Conservation (phyloP, 2,113 vertebrate species). For the Mormoops blainvillei region DNA sequence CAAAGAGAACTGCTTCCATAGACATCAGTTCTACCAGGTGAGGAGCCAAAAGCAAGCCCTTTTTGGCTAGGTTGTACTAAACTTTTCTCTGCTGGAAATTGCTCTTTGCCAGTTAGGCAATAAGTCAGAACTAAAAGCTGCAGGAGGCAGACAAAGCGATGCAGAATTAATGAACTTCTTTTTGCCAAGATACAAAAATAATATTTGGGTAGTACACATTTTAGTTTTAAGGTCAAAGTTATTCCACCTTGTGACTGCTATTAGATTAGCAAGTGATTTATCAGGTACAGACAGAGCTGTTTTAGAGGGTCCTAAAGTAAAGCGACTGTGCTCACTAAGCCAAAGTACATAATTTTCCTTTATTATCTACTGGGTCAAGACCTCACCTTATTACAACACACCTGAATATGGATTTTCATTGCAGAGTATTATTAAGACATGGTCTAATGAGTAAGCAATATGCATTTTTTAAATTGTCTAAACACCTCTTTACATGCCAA, state of each 20-base stretch:
- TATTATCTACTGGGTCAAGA: neutral
- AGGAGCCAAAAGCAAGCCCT: slow-evolving; percentile 50
- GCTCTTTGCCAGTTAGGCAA: slow-evolving; percentile 41
- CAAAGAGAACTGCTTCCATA: neutral
- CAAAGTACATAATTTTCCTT: neutral
- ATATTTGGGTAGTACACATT: slow-evolving; percentile 57
- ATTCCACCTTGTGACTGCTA: slow-evolving; percentile 34
- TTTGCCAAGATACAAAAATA: slow-evolving; percentile 70
- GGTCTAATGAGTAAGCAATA: slow-evolving; percentile 78
- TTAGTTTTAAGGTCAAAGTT: slow-evolving; percentile 62
- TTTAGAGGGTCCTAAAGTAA: neutral
- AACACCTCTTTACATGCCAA: slow-evolving; percentile 78
- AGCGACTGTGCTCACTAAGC: neutral
- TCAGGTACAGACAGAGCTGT: slow-evolving; percentile 24
- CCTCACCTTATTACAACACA: slow-evolving; percentile 28
- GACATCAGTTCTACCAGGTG: slow-evolving; percentile 24
- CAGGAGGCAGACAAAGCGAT: slow-evolving; percentile 37
- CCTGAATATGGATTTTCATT: slow-evolving; percentile 56
- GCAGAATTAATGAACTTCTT: slow-evolving; percentile 62
- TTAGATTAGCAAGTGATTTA: slow-evolving; percentile 51
- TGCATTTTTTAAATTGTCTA: slow-evolving; percentile 81
- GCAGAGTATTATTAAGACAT: slow-evolving; percentile 69
- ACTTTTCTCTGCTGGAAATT: slow-evolving; percentile 56
- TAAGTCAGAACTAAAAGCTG: slow-evolving; percentile 45
- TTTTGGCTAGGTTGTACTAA: slow-evolving; percentile 39